phyloP scores from a whole-genome alignment of 2,888 invertebrate species.

The Drosophila subsilvestris region DNA sequence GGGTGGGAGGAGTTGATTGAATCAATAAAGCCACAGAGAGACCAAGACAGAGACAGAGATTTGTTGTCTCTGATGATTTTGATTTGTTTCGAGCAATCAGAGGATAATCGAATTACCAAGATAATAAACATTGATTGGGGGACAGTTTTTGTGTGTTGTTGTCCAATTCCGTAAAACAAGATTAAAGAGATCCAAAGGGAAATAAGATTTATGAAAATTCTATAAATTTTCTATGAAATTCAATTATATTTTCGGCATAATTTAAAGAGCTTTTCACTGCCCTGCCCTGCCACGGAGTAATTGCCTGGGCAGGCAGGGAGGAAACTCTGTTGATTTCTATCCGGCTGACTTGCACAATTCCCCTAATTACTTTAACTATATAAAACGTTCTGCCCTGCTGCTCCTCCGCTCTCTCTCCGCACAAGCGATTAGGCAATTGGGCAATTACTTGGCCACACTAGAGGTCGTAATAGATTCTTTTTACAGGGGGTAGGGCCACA shows the following conservation, averaged over 20 bases:
- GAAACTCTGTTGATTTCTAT: slow-evolving; percentile 6
- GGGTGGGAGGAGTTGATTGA: background rate
- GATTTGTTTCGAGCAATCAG: slow-evolving; percentile 52
- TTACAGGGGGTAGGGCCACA: slow-evolving; percentile 11
- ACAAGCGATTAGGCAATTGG: slow-evolving; percentile 46
- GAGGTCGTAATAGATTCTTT: slow-evolving; percentile 17
- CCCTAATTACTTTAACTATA: slow-evolving; percentile 31
- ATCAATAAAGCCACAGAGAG: slow-evolving; percentile 25
- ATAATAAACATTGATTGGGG: slow-evolving; percentile 45
- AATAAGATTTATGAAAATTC: background rate
- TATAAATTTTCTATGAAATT: background rate
- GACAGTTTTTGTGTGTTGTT: slow-evolving; percentile 12
- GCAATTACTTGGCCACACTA: slow-evolving; percentile 30
- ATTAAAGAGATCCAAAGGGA: background rate
- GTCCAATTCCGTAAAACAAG: too few species aligned
- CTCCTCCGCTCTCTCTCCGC: slow-evolving; percentile 7
- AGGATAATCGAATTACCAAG: slow-evolving; percentile 65
- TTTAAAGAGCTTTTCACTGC: background rate
- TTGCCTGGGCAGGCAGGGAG: background rate
- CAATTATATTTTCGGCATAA: background rate
- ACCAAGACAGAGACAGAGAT: slow-evolving; percentile 16
- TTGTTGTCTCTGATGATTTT: slow-evolving; percentile 59
- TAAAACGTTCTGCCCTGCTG: slow-evolving; percentile 21
- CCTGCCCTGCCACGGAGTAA: background rate
- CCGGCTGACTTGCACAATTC: slow-evolving; percentile 32